phyloP scores from a whole-genome alignment of 2,113 vertebrate genomes.

The Festucalex cinctus region DNA sequence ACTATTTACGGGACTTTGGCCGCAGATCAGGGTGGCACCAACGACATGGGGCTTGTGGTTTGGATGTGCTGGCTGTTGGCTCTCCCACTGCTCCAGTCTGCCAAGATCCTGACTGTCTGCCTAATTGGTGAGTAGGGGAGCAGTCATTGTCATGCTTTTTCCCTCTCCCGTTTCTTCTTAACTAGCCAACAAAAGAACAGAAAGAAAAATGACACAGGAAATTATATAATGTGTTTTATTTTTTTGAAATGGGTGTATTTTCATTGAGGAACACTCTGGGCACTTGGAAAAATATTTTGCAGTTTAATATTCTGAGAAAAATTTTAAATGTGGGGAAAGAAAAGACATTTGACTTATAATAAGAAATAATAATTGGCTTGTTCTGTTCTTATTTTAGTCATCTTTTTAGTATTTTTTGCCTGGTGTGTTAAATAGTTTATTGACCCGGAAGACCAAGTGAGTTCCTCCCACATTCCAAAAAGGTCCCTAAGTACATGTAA shows the following conservation, averaged over 20 bases:
- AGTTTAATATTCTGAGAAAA: background rate
- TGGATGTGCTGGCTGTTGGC: conserved; percentile 51
- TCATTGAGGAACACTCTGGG: background rate
- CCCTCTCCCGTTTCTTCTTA: background rate
- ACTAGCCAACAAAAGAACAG: background rate
- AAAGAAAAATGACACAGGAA: background rate
- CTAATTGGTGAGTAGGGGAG: conserved; percentile 60
- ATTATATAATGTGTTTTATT: background rate
- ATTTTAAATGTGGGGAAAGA: background rate
- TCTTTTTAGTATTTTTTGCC: background rate
- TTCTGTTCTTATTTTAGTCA: too few species aligned
- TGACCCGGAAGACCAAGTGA: background rate
- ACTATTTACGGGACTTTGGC: conserved; percentile 19
- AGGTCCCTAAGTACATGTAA: too few species aligned
- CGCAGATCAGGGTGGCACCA: conserved; percentile 13
- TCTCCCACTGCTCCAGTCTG: conserved; percentile 50
- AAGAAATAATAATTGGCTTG: too few species aligned
- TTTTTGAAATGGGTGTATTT: background rate
- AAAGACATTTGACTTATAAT: background rate
- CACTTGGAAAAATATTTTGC: background rate
- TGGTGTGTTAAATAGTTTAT: background rate
- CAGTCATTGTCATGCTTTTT: background rate
- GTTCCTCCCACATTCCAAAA: too few species aligned
- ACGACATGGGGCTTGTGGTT: conserved; percentile 42
- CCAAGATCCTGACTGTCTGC: conserved; percentile 60